Evolutionary conservation across 2,888 invertebrate genomes (phyloP), one percentile per base, ranked within the genome.

Genomic region (Cyclophora albipunctata): DNA sequence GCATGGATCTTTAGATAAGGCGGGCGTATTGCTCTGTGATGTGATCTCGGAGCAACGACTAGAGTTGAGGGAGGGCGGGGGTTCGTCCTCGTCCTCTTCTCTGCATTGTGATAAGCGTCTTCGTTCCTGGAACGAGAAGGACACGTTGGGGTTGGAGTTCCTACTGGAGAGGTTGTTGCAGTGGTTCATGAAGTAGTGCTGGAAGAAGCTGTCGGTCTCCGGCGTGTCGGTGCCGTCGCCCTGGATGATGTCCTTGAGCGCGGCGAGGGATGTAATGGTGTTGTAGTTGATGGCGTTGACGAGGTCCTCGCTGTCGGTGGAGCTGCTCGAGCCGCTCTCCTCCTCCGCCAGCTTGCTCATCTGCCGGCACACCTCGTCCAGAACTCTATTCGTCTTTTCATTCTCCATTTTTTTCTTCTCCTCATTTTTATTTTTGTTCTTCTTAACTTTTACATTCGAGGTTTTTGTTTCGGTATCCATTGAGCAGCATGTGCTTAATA

Each of bases 21-120:
- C 55, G 35, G 57, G 60, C 4, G 60, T 46, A 50, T 62, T 75
- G 44, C 50, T 58, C 48, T 62, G 63, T 35, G 69, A 67, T 45
- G 62, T 60, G 3, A 59, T 58, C 52, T 70, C 71, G 3, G 66
- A 59, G 42, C 61, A 60, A 7, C 59, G 46, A 33, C 65, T 67
- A 20, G 69, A 64, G 45, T 64, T 53, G 35, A 55, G 56, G 3
- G 70, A 64, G 6, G 67, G 62, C 5, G 69, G 57, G 40, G 66
- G 64, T 50, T 76, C 94, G 49, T 94, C 94, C 73, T 95, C 95
- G 66, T 95, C 95, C 81, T 95, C 95, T 73, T 95, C 95, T 54
- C 93, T 91, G 73, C 95, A 95, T 78, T 95, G 95, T 3, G 95
- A 95, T 57, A 95, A 78, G 7, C 95, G 90, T 37, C 94, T 87